Conservation (phyloP, 2,113 vertebrate species). For the Hiodon alosoides region DNA sequence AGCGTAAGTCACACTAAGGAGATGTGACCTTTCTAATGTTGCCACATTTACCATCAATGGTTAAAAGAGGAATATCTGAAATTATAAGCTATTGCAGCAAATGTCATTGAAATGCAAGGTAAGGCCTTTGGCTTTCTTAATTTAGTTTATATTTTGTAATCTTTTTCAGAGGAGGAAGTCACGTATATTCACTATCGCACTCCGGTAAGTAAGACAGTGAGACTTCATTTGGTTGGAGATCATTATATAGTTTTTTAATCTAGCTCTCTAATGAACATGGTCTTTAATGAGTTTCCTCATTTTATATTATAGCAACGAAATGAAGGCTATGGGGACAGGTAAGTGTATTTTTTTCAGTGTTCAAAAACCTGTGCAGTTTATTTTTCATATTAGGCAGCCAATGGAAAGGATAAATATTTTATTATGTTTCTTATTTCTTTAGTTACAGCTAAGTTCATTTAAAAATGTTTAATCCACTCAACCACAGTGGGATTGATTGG, state of each 20-base stretch:
- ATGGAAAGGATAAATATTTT: no score
- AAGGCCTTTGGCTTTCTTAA: not conserved
- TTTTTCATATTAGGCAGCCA: not conserved
- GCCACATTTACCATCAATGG: not conserved
- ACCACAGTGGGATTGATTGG: no score
- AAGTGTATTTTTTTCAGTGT: slow-evolving; percentile 37
- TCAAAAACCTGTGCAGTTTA: not conserved
- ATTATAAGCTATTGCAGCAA: no score
- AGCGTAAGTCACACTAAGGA: slow-evolving; percentile 43
- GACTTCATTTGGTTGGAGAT: not conserved
- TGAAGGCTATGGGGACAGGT: slow-evolving; percentile 40
- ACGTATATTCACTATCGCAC: slow-evolving; percentile 51
- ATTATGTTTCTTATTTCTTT: no score
- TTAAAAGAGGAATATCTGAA: no score
- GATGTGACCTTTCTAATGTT: not conserved
- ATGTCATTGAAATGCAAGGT: no score
- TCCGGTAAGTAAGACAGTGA: slow-evolving; percentile 46
- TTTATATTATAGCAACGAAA: slow-evolving; percentile 34
- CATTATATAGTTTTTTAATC: not conserved
- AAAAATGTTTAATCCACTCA: no score
- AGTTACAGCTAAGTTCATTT: no score
- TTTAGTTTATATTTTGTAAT: not conserved
- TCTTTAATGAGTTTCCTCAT: slow-evolving; percentile 13
- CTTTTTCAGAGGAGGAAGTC: slow-evolving; percentile 52
- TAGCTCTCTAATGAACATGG: not conserved